Conservation (phyloP, 2,888 invertebrate genomes). For the Antheraea yamamai region DNA sequence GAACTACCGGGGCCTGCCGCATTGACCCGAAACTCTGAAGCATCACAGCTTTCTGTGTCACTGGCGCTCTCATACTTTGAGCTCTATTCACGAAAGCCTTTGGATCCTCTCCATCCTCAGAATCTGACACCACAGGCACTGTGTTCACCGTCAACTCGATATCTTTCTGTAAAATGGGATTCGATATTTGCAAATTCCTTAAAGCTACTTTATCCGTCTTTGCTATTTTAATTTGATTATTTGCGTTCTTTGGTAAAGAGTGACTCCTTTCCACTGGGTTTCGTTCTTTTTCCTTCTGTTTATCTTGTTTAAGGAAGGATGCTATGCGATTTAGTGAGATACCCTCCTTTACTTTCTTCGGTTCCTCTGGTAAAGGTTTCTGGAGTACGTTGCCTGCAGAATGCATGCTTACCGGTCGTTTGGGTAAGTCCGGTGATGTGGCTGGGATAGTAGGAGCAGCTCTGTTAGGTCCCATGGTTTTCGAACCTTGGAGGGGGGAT, state of each 20-base stretch:
- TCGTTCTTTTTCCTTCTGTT: conserved; percentile 75
- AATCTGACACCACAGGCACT: conserved; percentile 82
- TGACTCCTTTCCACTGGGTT: conserved; percentile 79
- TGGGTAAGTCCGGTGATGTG: conserved; percentile 62
- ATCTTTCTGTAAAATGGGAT: conserved; percentile 88
- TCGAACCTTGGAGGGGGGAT: conserved; percentile 83
- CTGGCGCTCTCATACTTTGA: conserved; percentile 89
- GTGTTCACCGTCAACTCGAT: conserved; percentile 83
- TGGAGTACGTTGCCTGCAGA: conserved; percentile 58
- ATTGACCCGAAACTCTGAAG: conserved; percentile 92
- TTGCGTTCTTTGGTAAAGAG: conserved; percentile 82
- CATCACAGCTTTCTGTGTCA: conserved; percentile 76
- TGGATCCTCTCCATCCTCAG: conserved; percentile 78
- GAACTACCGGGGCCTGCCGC: conserved; percentile 85
- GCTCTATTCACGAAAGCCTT: conserved; percentile 87
- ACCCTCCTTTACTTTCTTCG: conserved; percentile 81
- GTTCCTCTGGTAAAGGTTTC: conserved; percentile 76
- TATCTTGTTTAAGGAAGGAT: conserved; percentile 87
- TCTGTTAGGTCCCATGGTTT: conserved; percentile 82
- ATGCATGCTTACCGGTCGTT: conserved; percentile 79
- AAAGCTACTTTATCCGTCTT: conserved; percentile 88
- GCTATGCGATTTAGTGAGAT: conserved; percentile 87
- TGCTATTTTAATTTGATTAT: conserved; percentile 82
- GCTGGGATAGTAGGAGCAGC: conserved; percentile 81
- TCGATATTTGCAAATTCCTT: conserved; percentile 90